Base-by-base conservation (phyloP, 2,888 invertebrate species). In the Enchytraeus crypticus region DNA sequence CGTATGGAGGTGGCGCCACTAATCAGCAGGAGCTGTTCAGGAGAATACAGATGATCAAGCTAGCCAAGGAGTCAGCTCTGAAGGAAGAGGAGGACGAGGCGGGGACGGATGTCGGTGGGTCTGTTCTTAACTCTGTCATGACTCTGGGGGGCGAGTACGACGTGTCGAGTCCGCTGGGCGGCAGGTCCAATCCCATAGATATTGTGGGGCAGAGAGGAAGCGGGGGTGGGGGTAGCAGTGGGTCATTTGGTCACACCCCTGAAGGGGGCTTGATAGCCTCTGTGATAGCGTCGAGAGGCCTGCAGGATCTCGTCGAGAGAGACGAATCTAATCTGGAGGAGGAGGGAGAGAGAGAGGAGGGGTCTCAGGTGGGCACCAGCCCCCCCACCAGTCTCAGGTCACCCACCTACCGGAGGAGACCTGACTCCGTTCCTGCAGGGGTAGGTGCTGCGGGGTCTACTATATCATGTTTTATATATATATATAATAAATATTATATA, bases 81-180 rank as follows among this genome's bases (percentile, higher is more conserved):
- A 69, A 73, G 32, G 75, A 75, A 26, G 73, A 70, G 23, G 75
- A 75, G 23, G 75, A 75, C 23, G 73, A 70, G 23, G 75, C 74
- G 29, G 3, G 75, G 71, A 45, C 64, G n/a, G 74, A 74, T 2
- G 75, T 75, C 45, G 64, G 72, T 1, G 71, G 70, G 4, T 75
- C 76, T 0, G 61, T 74, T 30, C 18, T 55, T 43, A 58, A 59
- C 33, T 65, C 65, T 5, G 51, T 60, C 21, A 47, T 47, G 49
- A 47, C 49, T 23, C 49, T 47, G 21, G 49, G 49, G 49, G 49
- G 49, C 21, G 49, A n/a, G n/a, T n/a, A n/a, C n/a, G n/a, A n/a
- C n/a, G n/a, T n/a, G n/a, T n/a, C n/a, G n/a, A n/a, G n/a, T n/a
- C n/a, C n/a, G n/a, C n/a, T n/a, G n/a, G n/a, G n/a, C n/a, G n/a